Percentiles rank a stretch among this genome's conserved stretches.
These are phyloP conservation scores for Otis tarda DNA, from an alignment of 2,113 vertebrate species.

Conservation along the genomic window DNA sequence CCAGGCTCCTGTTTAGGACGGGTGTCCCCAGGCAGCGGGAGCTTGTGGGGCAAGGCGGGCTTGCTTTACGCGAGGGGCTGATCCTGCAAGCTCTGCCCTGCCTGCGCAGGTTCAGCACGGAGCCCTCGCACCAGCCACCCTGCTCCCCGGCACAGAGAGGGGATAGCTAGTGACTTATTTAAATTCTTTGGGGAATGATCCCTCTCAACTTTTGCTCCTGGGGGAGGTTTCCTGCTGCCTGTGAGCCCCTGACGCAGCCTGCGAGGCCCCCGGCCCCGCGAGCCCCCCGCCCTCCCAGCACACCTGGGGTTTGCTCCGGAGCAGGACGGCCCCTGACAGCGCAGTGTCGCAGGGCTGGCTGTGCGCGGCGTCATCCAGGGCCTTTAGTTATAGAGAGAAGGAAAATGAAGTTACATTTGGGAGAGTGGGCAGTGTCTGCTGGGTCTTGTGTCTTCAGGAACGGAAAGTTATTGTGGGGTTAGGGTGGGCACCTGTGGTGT, in stretches of 20 bases:
- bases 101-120: fast-evolving
- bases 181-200: neutral
- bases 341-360: fast-evolving
- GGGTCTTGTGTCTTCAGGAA: neutral
- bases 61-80: neutral
- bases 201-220: neutral
- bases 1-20: neutral
- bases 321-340: neutral
- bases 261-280: neutral
- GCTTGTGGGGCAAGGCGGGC: neutral
- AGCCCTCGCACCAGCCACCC: too few species aligned
- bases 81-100: neutral
- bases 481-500: neutral
- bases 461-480: neutral
- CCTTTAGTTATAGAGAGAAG: neutral
- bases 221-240: neutral
- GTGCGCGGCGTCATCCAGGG: neutral
- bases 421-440: neutral
- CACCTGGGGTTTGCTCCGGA: fast-evolving
- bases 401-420: neutral
- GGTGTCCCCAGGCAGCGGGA: neutral
- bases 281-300: fast-evolving
- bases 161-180: neutral
- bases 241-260: neutral
- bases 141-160: fast-evolving